phyloP scores from a whole-genome alignment of 2,888 invertebrate genomes.

The Alitta virens region DNA sequence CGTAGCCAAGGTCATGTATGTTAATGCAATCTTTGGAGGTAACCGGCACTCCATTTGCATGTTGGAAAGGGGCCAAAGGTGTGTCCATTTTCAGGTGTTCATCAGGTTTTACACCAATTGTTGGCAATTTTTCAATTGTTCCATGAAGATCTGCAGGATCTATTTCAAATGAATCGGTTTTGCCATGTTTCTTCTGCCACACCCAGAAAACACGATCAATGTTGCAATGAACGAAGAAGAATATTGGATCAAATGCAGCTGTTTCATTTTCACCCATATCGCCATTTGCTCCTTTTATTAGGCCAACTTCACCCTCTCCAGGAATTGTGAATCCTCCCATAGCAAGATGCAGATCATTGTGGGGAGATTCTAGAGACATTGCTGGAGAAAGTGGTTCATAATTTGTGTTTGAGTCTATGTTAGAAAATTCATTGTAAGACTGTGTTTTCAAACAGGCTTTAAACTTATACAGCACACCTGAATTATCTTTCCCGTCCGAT shows the following conservation, averaged over 20 bases:
- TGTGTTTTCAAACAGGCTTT: too few relatives aligned
- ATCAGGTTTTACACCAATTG: background rate
- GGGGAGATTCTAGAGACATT: background rate
- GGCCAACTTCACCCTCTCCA: background rate
- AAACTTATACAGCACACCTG: too few relatives aligned
- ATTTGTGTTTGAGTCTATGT: too few relatives aligned
- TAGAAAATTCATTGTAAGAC: too few relatives aligned
- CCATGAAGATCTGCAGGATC: background rate
- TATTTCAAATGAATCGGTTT: background rate
- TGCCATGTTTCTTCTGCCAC: background rate
- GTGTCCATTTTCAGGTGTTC: background rate
- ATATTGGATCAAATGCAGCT: background rate
- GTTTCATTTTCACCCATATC: constrained; percentile 4
- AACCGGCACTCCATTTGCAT: background rate
- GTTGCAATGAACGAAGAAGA: constrained; percentile 1
- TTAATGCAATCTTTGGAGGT: background rate
- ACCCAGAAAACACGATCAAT: constrained; percentile 1
- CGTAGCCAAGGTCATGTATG: background rate
- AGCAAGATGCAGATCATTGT: background rate
- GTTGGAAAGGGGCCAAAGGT: background rate
- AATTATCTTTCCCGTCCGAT: too few relatives aligned
- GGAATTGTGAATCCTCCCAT: background rate
- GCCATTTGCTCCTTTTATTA: background rate
- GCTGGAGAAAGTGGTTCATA: too few relatives aligned
- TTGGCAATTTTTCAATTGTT: too few relatives aligned